Percentiles rank a stretch among this genome's conserved stretches.
phyloP scores from a whole-genome alignment of 2,113 vertebrate species.

The Corythaixoides concolor region DNA sequence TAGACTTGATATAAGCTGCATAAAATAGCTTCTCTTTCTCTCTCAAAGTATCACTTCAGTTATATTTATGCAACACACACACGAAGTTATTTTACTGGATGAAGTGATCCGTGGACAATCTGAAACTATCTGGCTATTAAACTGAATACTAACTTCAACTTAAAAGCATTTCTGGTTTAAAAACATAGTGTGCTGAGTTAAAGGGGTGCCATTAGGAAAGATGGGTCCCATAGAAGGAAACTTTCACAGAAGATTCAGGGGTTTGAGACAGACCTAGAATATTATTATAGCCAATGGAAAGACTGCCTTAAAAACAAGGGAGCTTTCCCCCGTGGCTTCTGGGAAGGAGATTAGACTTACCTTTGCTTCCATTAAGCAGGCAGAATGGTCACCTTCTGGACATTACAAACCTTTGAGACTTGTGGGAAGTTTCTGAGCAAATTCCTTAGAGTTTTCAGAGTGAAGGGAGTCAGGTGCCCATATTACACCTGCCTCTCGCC shows the following conservation, averaged over 20 bases:
- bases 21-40: neutral
- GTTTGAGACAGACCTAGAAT: neutral
- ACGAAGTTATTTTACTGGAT: neutral
- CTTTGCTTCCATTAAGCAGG: neutral
- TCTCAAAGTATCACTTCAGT: neutral
- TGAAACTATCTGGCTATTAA: neutral
- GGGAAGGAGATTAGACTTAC: neutral
- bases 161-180: neutral
- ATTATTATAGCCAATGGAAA: neutral
- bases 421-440: neutral
- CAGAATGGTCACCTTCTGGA: neutral
- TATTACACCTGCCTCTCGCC: neutral
- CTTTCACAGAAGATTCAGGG: neutral
- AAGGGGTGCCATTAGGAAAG: neutral
- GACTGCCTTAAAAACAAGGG: neutral
- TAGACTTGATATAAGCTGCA: neutral
- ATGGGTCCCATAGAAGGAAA: neutral
- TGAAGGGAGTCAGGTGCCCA: rapidly evolving
- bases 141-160: neutral
- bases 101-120: neutral
- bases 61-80: neutral
- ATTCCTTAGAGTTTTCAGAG: neutral
- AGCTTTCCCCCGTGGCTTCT: neutral
- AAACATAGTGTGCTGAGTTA: neutral
- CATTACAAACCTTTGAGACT: neutral